A percentile compares a stretch with the other conserved stretches of the same genome.
phyloP scores from a whole-genome alignment of 1,140 invertebrate genomes.

The Riptortus pedestris region DNA sequence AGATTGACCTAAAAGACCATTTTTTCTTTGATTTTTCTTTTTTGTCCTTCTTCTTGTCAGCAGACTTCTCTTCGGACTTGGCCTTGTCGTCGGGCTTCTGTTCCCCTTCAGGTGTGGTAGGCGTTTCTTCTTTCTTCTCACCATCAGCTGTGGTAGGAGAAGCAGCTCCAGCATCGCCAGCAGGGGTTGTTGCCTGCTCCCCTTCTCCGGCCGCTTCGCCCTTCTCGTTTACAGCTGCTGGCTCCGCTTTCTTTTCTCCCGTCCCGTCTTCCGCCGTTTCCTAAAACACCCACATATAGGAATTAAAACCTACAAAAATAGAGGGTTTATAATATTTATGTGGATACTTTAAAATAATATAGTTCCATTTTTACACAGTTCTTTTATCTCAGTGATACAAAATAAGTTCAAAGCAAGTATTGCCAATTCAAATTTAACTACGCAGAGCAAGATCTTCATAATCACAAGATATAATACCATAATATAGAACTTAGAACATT shows the following conservation, averaged over 20 bases:
- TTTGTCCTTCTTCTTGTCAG: conserved; percentile 49
- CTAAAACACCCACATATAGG: no score
- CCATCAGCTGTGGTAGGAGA: conserved; percentile 14
- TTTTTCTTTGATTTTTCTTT: conserved; percentile 77
- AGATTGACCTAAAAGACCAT: conserved; percentile 74
- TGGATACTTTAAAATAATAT: no score
- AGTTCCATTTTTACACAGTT: no score
- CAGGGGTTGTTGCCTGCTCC: conserved; percentile 41
- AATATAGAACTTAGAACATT: no score
- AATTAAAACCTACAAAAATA: no score
- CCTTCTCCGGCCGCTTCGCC: conserved; percentile 46
- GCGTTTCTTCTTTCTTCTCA: conserved; percentile 22
- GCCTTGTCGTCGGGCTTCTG: conserved; percentile 24
- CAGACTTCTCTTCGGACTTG: conserved; percentile 30
- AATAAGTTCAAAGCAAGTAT: no score
- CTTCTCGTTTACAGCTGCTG: neutral
- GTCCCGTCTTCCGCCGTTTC: neutral
- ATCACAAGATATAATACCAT: no score
- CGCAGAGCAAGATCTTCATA: no score
- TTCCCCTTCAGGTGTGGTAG: conserved; percentile 9
- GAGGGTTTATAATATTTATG: no score
- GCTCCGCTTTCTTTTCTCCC: conserved; percentile 7
- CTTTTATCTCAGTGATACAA: no score
- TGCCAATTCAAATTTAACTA: no score
- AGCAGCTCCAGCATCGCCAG: conserved; percentile 49